A percentile compares a stretch with the other conserved stretches of the same genome.
Conservation (phyloP, 2,797 vertebrate species). For the Chelonia mydas region DNA sequence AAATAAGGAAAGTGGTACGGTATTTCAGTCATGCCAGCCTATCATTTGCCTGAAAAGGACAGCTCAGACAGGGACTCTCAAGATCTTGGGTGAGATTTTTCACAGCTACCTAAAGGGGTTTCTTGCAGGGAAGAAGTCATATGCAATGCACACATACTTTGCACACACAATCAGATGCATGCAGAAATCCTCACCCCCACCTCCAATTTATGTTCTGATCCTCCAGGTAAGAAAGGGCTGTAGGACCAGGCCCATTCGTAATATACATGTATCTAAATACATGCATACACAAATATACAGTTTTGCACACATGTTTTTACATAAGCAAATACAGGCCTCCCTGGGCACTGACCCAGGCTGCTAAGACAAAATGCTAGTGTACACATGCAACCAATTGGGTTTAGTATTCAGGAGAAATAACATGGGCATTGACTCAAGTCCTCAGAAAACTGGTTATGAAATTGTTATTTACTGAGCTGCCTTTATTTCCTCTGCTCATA, state of each 20-base stretch:
- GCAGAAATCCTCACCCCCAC: neutral
- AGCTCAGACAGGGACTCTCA: too few relatives aligned
- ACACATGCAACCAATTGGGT: neutral
- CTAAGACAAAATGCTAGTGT: conserved; percentile 12
- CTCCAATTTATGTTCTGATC: too few relatives aligned
- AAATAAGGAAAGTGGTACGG: too few relatives aligned
- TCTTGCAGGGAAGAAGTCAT: neutral
- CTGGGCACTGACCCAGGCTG: neutral
- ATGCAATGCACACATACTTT: neutral
- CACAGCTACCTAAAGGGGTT: too few relatives aligned
- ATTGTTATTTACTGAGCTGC: conserved; percentile 23
- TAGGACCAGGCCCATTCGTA: neutral
- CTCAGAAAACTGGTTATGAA: conserved; percentile 6
- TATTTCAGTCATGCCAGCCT: too few relatives aligned
- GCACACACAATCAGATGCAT: neutral
- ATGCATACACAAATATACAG: neutral
- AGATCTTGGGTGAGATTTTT: too few relatives aligned
- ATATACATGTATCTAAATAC: neutral
- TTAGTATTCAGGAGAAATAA: conserved; percentile 19
- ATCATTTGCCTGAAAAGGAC: too few relatives aligned
- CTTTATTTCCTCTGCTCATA: conserved; percentile 24
- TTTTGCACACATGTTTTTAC: neutral
- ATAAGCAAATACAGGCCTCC: neutral
- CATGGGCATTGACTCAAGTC: conserved; percentile 1
- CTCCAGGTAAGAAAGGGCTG: neutral